Evolutionary conservation across 2,113 vertebrate species (phyloP).

Genomic region (Marcusenius ussheri): DNA sequence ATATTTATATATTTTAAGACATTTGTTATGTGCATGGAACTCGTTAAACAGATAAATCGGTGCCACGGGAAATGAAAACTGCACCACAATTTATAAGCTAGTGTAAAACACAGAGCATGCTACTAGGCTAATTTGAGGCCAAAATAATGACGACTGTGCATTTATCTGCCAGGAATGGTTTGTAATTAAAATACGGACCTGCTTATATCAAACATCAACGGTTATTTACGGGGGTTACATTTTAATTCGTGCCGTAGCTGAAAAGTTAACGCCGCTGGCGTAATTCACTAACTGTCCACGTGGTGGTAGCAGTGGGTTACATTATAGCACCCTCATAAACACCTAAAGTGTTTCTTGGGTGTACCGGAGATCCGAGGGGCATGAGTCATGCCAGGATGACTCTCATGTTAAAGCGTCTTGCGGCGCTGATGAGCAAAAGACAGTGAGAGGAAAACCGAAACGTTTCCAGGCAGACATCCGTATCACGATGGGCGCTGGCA

Average conservation of each 20-base stretch:
- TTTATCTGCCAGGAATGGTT: neutral
- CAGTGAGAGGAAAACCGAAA: neutral
- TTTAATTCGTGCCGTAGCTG: neutral
- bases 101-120: neutral
- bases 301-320: neutral
- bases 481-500: neutral
- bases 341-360: neutral
- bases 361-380: neutral
- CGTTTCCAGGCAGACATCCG: neutral
- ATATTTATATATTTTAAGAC: constrained; percentile 68
- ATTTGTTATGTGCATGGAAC: neutral
- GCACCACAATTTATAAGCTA: neutral
- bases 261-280: neutral
- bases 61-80: neutral
- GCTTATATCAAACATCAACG: neutral
- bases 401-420: neutral
- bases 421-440: neutral
- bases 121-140: neutral
- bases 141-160: neutral
- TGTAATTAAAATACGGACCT: neutral
- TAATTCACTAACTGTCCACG: constrained; percentile 6
- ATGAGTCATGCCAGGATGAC: neutral
- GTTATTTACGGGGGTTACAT: neutral
- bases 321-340: neutral
- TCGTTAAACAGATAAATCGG: neutral